These are phyloP conservation scores for Sebastes ruberrimus DNA, from an alignment of 2,797 vertebrate species.

Conservation along the genomic window DNA sequence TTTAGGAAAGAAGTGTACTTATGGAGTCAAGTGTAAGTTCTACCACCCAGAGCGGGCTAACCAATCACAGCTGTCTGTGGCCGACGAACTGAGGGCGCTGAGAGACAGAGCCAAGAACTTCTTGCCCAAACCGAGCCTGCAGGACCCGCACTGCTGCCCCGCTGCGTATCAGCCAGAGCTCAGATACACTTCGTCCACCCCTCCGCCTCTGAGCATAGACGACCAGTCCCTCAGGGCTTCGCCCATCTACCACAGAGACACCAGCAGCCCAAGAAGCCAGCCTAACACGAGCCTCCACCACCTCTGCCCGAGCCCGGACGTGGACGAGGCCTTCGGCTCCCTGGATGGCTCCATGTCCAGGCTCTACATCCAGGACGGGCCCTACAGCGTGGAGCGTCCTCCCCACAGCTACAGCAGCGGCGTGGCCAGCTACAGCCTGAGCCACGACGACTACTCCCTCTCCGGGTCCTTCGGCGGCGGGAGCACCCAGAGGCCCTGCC, in stretches of 20 bases:
- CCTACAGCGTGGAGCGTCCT: conserved; percentile 15
- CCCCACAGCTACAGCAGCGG: conserved; percentile 71
- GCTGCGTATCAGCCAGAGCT: conserved; percentile 10
- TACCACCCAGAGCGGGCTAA: conserved; percentile 87
- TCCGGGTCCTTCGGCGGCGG: not conserved
- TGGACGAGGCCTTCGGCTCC: conserved; percentile 74
- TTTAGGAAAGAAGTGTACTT: conserved; percentile 92
- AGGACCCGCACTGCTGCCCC: not conserved
- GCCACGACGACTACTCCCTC: conserved; percentile 41
- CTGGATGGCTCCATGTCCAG: conserved; percentile 64
- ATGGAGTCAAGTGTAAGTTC: conserved; percentile 92
- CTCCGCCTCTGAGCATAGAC: conserved; percentile 33
- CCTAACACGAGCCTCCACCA: not conserved
- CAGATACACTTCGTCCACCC: conserved; percentile 19
- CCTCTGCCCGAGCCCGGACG: conserved; percentile 35
- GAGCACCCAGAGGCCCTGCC: not conserved
- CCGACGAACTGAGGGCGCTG: conserved; percentile 89
- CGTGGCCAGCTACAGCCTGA: conserved; percentile 53
- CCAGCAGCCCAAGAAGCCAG: conserved; percentile 22
- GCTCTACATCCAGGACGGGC: conserved; percentile 49
- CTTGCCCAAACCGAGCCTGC: not conserved
- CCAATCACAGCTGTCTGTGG: conserved; percentile 86
- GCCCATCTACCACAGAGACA: conserved; percentile 43
- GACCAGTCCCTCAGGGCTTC: conserved; percentile 43
- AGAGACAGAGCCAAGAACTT: conserved; percentile 67